Evolutionary conservation across 2,113 vertebrate genomes (phyloP), one percentile per base, ranked within the genome.

Genomic region (Tragelaphus imberbis): DNA sequence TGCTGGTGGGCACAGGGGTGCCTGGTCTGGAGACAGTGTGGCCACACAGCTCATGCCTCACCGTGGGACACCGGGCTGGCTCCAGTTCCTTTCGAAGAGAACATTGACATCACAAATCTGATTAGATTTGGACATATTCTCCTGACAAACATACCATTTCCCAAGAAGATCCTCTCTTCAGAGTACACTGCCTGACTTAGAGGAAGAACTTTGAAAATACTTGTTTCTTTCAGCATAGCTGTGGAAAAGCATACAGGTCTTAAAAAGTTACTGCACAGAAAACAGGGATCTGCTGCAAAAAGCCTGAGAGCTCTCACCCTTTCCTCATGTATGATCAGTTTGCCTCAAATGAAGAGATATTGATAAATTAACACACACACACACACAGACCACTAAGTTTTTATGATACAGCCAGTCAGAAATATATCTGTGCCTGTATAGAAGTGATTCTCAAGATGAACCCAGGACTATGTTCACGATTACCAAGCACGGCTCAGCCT

Each of bases 301-400:
- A 25, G 30, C 11, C 16, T 36, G 23, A 63, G 28, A 40, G 4
- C 75, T 90, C 77, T 85, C 2, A 2, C 11, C 2, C 6, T 23
- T 47, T 92, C 19, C 36, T 93, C 11, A 30, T 65, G 90, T 84
- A 28, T 55, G 5, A 27, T 94, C 44, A 63, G 93, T 97, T 85
- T 95, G 56, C 27, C 36, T 94, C 40, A 71, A n/a, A 55, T 92
- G 28, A 65, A 87, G 86, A 77, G 7, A 47, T 36, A 28, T 17
- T 59, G 56, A 56, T 84, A 44, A 71, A 16, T 44, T 53, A 61
- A 68, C 8, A 25, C 58, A 21, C 61, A 84, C 30, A 36, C 40
- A 40, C 13, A 28, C 49, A n/a, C 17, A n/a, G 47, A 79, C 30
- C 27, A 19, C 23, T 63, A 40, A 63, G 25, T 86, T 51, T 88